Evolutionary conservation across 2,888 invertebrate genomes (phyloP), one percentile per base, ranked within the genome.

Genomic region (Leptura quadrifasciata): DNA sequence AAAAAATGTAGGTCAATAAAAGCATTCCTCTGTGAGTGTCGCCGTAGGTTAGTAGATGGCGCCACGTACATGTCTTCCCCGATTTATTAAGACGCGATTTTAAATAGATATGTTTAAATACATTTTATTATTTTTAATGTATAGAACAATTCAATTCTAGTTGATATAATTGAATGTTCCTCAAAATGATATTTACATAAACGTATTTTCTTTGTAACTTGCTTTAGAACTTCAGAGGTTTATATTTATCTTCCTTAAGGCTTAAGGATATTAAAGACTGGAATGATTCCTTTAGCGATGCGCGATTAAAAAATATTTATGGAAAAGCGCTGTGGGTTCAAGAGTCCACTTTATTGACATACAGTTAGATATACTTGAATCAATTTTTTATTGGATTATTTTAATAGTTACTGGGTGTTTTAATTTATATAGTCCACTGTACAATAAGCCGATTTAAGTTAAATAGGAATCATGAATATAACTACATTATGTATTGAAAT

Each of bases 1-100:
- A 39, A 47, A 47, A 24, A 47, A 47, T n/a, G n/a, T 47, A 47
- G 15, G 47, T n/a, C 47, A 47, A 47, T 47, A 47, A 47, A 47
- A 47, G 15, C 39, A 39, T 39, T 39, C 39, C 10, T 39, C 12
- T 1, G 12, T 39, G 10, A 15, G 15, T 39, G 1, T 39, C 39
- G 4, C 39, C 12, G 3, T 39, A 39, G 39, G 39, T 39, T 39
- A 15, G 39, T 39, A 39, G 39, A 39, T 39, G 39, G 39, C 39
- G 39, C 39, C 39, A 39, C 39, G 12, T 6, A 8, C 12, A 39
- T 15, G 8, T 10, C 39, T 39, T 6, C 6, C 12, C 39, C 12
- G 8, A 39, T 39, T 39, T 39, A 39, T 39, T 15, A 12, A 39
- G 39, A 15, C 1, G 1, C 12, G 39, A 10, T 39, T 15, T 2